Evolutionary conservation across 2,797 vertebrate genomes (phyloP).

Genomic region (Macropodus opercularis): DNA sequence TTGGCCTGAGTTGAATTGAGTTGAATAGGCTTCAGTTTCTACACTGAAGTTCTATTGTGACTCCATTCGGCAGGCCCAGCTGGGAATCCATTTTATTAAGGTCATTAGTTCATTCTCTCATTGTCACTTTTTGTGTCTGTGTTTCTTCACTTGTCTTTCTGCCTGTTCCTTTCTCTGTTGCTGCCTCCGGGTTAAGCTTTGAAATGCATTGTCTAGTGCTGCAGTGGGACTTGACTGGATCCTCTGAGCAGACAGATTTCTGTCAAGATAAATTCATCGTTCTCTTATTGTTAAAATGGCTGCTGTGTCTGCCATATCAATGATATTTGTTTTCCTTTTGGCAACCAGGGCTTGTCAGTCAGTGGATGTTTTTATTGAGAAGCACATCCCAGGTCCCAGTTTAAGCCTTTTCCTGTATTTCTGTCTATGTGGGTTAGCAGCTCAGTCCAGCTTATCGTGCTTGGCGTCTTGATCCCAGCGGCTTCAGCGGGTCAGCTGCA

Average conservation of each 20-base stretch:
- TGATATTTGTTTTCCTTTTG: not conserved
- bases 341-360: not conserved
- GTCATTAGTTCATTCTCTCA: constrained; percentile 19
- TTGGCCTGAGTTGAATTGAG: not conserved
- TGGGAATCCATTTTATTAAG: not conserved
- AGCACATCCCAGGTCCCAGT: not conserved
- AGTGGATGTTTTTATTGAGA: not conserved
- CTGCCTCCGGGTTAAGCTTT: not conserved
- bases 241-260: constrained; percentile 23
- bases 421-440: too few relatives aligned
- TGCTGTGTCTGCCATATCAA: constrained; percentile 8
- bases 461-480: too few relatives aligned
- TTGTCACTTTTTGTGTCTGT: constrained; percentile 4
- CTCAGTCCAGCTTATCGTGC: too few relatives aligned
- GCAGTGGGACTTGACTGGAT: constrained; percentile 3
- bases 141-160: not conserved
- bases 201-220: constrained; percentile 18
- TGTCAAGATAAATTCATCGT: constrained; percentile 33
- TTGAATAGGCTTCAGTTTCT: constrained; percentile 5
- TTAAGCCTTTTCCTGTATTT: not conserved
- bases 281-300: constrained; percentile 17
- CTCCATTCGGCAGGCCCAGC: constrained; percentile 8
- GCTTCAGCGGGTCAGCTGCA: too few relatives aligned
- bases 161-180: not conserved
- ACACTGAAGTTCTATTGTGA: constrained; percentile 8